Conservation (phyloP, 2,797 vertebrate species). For the Lycodopsis pacificus region DNA sequence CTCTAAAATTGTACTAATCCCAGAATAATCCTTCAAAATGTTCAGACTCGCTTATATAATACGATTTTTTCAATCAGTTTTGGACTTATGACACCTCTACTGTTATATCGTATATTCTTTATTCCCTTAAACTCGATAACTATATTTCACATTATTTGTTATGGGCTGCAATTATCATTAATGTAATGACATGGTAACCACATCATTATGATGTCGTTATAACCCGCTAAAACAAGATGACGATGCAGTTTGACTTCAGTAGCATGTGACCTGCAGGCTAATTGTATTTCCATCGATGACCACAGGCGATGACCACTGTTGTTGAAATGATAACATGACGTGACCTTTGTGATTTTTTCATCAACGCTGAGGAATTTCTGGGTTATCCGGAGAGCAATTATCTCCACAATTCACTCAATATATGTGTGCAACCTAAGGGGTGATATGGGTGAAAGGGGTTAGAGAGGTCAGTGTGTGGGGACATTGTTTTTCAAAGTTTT, state of each 20-base stretch:
- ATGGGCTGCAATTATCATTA: neutral
- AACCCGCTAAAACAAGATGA: conserved; percentile 26
- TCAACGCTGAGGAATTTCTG: neutral
- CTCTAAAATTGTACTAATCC: conserved; percentile 2
- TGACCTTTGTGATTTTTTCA: conserved; percentile 11
- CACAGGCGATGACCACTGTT: neutral
- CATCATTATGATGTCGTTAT: conserved; percentile 2
- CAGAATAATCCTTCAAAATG: conserved; percentile 17
- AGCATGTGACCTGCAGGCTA: conserved; percentile 23
- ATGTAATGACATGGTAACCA: neutral
- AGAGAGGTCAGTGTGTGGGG: neutral
- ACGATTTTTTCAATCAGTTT: neutral
- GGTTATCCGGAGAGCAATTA: conserved; percentile 3
- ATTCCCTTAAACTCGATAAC: neutral
- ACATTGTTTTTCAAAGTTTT: neutral
- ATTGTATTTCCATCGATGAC: conserved; percentile 9
- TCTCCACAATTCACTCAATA: conserved; percentile 2
- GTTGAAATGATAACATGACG: conserved; percentile 23
- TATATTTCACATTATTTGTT: neutral
- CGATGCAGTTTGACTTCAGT: conserved; percentile 30
- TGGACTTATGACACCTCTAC: neutral
- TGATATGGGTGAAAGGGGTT: neutral
- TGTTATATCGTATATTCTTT: neutral
- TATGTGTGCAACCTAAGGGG: neutral
- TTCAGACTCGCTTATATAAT: conserved; percentile 17